These are phyloP conservation scores for Scelioninae gen. 1 DNA, from an alignment of 2,888 invertebrate genomes.

Conservation along the genomic window DNA sequence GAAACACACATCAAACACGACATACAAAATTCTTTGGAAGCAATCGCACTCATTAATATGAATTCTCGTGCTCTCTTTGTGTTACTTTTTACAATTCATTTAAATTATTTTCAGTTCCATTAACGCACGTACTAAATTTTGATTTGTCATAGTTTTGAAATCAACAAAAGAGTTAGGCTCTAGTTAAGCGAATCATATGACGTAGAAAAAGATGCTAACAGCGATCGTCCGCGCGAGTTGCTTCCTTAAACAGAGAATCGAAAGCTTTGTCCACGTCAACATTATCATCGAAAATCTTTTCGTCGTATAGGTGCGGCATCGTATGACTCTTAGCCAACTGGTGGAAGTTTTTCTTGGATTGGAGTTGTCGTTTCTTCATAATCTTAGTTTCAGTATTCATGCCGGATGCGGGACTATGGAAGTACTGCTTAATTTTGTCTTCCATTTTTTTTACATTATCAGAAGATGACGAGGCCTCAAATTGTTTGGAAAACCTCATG, in stretches of 20 bases:
- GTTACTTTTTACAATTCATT: constrained; percentile 26
- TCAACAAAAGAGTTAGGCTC: constrained; percentile 41
- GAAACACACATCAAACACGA: constrained; percentile 81
- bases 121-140: constrained; percentile 39
- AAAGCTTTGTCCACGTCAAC: constrained; percentile 95
- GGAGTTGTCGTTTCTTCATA: constrained; percentile 55
- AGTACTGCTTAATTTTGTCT: constrained; percentile 82
- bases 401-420: constrained; percentile 76
- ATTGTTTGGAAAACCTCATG: constrained; percentile 91
- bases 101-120: constrained; percentile 41
- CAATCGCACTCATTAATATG: constrained; percentile 61
- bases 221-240: constrained; percentile 78
- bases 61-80: constrained; percentile 32
- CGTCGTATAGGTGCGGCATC: constrained; percentile 89
- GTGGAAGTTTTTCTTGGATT: constrained; percentile 80
- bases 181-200: constrained; percentile 50
- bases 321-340: constrained; percentile 90
- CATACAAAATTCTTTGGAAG: constrained; percentile 73
- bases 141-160: constrained; percentile 36
- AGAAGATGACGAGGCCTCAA: constrained; percentile 87
- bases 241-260: constrained; percentile 90
- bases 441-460: constrained; percentile 81
- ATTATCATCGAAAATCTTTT: constrained; percentile 86
- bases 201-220: constrained; percentile 63
- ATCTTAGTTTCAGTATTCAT: constrained; percentile 72